These are phyloP conservation scores for Drosophila tanythrix DNA, from an alignment of 2,888 invertebrate genomes.

Conservation along the genomic window DNA sequence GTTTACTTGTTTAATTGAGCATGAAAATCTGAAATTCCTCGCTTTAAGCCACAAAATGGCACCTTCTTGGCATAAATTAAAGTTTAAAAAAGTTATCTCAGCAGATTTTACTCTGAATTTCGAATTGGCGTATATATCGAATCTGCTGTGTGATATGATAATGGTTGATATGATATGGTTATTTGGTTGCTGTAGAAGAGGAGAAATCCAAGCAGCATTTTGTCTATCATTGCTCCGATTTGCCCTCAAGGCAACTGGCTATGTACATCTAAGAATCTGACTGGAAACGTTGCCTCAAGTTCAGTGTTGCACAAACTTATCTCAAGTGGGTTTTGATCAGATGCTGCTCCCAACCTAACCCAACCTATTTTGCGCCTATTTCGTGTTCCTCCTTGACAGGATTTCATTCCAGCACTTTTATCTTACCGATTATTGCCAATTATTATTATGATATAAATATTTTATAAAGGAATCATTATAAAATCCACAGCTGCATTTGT, in stretches of 20 bases:
- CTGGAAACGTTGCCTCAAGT: background rate
- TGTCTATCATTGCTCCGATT: background rate
- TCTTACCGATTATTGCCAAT: background rate
- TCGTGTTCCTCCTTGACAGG: background rate
- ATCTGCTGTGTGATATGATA: background rate
- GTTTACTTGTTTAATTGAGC: constrained; percentile 21
- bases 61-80: background rate
- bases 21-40: background rate
- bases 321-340: background rate
- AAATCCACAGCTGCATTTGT: background rate
- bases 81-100: background rate
- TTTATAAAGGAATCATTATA: background rate
- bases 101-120: background rate
- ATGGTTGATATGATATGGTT: too few species aligned
- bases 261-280: background rate
- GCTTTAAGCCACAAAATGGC: background rate
- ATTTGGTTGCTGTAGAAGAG: too few species aligned
- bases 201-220: background rate
- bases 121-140: background rate
- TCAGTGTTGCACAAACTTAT: background rate
- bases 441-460: background rate
- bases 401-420: background rate
- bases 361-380: background rate
- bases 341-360: background rate
- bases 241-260: background rate